These are phyloP conservation scores for Ashinkailepas kermadecensis DNA, from an alignment of 2,888 invertebrate genomes.

Conservation along the genomic window DNA sequence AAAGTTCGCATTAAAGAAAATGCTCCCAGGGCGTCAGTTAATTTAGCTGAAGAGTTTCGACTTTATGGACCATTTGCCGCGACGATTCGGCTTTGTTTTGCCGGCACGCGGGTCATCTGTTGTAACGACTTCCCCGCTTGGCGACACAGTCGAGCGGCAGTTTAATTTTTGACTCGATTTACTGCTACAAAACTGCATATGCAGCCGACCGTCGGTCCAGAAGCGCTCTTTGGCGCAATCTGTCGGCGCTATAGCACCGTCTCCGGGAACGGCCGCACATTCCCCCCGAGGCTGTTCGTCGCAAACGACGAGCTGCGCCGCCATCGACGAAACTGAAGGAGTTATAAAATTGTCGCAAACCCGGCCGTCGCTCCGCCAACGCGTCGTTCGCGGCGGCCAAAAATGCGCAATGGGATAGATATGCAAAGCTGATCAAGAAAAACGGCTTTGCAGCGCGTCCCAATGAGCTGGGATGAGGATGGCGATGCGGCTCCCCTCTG, in stretches of 20 bases:
- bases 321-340: conserved; percentile 11
- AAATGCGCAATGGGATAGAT: conserved; percentile 9
- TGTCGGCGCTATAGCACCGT: not conserved
- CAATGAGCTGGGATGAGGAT: not conserved
- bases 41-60: conserved; percentile 21
- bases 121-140: not conserved
- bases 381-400: not conserved
- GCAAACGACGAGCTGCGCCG: not conserved
- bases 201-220: not conserved
- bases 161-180: conserved; percentile 4
- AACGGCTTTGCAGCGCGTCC: conserved; percentile 1
- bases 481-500: not conserved
- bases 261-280: not conserved
- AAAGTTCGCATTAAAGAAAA: conserved; percentile 20
- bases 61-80: conserved; percentile 8
- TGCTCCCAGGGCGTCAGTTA: conserved; percentile 18
- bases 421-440: conserved; percentile 22
- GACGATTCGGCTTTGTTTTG: conserved; percentile 6
- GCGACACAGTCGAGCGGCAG: not conserved
- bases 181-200: not conserved
- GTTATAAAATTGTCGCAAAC: conserved; percentile 18
- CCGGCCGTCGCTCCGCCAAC: not conserved
- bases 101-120: not conserved
- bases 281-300: not conserved
- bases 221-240: not conserved